phyloP scores from a whole-genome alignment of 2,888 invertebrate species.

The Sesia apiformis region DNA sequence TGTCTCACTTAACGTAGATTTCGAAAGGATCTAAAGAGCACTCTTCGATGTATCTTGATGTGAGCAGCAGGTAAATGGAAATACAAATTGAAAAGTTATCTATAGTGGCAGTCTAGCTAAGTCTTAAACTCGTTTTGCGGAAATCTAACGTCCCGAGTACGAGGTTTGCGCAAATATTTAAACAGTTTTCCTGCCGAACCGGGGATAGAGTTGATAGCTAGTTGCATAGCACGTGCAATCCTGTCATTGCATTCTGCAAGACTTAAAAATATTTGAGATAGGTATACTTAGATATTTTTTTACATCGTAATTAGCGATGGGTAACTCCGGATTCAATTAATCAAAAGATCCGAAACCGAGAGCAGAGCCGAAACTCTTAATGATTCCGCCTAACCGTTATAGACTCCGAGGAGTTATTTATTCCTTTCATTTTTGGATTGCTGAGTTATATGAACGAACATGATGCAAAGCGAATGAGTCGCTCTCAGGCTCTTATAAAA shows the following conservation, averaged over 20 bases:
- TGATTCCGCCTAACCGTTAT: no score
- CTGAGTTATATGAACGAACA: no score
- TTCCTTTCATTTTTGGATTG: no score
- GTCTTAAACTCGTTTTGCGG: slow-evolving; percentile 55
- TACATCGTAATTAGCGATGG: no score
- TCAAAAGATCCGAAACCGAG: no score
- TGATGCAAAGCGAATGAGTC: no score
- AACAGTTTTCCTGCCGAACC: slow-evolving; percentile 44
- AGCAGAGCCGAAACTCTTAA: no score
- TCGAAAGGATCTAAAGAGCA: neutral
- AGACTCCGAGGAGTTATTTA: no score
- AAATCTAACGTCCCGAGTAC: slow-evolving; percentile 50
- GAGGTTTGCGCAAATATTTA: slow-evolving; percentile 59
- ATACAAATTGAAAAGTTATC: neutral
- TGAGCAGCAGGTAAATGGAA: neutral
- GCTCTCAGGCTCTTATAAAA: no score
- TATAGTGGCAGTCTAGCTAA: slow-evolving; percentile 12
- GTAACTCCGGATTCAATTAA: no score
- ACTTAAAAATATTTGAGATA: neutral
- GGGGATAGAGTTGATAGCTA: slow-evolving; percentile 14
- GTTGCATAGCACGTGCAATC: slow-evolving; percentile 16
- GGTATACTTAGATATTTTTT: neutral
- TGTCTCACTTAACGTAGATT: neutral
- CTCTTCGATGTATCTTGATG: neutral
- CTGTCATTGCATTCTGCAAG: slow-evolving; percentile 4